Percentiles rank a stretch among this genome's conserved stretches.
These are phyloP conservation scores for Drosophila mimica DNA, from an alignment of 2,888 invertebrate genomes.

Conservation along the genomic window DNA sequence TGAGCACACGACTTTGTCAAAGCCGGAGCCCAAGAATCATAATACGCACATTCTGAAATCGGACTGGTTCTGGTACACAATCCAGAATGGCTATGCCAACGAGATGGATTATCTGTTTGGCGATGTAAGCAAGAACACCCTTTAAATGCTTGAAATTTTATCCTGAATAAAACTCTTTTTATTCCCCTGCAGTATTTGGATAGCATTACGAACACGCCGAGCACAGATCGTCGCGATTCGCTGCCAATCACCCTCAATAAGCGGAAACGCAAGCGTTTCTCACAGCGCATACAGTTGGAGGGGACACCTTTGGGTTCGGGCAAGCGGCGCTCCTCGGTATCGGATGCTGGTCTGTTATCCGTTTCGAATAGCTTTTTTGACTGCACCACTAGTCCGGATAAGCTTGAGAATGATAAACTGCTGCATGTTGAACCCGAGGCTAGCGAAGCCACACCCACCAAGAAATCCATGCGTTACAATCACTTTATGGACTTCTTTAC, in stretches of 20 bases:
- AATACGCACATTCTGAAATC: constrained; percentile 93
- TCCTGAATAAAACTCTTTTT: neutral
- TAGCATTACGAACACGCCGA: constrained; percentile 85
- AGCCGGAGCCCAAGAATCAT: constrained; percentile 89
- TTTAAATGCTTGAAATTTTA: neutral
- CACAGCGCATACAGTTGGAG: constrained; percentile 84
- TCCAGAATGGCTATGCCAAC: constrained; percentile 97
- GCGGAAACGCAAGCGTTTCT: constrained; percentile 93
- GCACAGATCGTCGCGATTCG: constrained; percentile 87
- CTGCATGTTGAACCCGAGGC: constrained; percentile 77
- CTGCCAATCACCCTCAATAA: constrained; percentile 86
- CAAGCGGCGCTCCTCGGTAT: constrained; percentile 94
- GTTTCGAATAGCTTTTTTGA: constrained; percentile 95
- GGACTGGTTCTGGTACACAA: constrained; percentile 99
- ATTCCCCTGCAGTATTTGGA: constrained; percentile 81
- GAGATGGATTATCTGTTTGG: constrained; percentile 95
- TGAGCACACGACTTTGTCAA: constrained; percentile 90
- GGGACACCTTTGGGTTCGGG: constrained; percentile 84
- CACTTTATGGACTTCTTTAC: constrained; percentile 93
- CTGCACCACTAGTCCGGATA: constrained; percentile 93
- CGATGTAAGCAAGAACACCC: constrained; percentile 88
- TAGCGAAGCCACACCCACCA: constrained; percentile 79
- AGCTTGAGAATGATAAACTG: constrained; percentile 85
- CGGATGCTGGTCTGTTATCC: constrained; percentile 92
- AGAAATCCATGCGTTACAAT: constrained; percentile 85